Evolutionary conservation across 2,888 invertebrate species (phyloP).

Genomic region (Drosophila incognita): DNA sequence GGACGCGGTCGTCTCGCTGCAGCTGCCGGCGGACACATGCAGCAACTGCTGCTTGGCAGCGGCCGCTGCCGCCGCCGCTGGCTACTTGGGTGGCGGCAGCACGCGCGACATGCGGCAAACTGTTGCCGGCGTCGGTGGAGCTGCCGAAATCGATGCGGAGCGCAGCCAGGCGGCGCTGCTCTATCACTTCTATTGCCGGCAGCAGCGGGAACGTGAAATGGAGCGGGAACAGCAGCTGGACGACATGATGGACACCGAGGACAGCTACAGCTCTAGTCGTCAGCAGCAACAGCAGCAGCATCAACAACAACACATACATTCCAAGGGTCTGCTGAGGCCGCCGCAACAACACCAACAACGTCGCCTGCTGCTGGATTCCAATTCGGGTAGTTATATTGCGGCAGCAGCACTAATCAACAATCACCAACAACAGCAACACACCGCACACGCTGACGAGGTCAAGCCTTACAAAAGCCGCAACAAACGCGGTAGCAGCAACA

Average conservation of each 20-base stretch:
- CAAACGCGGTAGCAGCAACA: constrained; percentile 34
- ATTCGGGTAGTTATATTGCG: constrained; percentile 84
- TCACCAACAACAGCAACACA: constrained; percentile 59
- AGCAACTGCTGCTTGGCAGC: constrained; percentile 82
- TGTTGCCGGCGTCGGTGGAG: constrained; percentile 31
- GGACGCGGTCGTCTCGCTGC: constrained; percentile 79
- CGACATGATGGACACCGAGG: constrained; percentile 82
- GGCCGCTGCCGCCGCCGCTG: constrained; percentile 62
- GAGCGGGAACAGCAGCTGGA: constrained; percentile 55
- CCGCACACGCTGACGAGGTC: constrained; percentile 27
- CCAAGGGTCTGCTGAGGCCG: constrained; percentile 68
- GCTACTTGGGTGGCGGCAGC: constrained; percentile 81
- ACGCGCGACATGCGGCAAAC: constrained; percentile 68
- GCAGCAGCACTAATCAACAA: constrained; percentile 46
- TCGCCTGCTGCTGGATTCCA: constrained; percentile 83
- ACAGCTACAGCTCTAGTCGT: constrained; percentile 58
- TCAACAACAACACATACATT: constrained; percentile 66
- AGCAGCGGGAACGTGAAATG: constrained; percentile 63
- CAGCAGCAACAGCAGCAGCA: constrained; percentile 56
- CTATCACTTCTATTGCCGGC: constrained; percentile 78
- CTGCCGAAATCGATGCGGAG: constrained; percentile 45
- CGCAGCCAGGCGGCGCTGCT: constrained; percentile 65
- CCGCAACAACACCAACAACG: constrained; percentile 72
- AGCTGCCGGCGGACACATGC: constrained; percentile 81
- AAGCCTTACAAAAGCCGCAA: constrained; percentile 36